phyloP scores from a whole-genome alignment of 2,888 invertebrate genomes.

The Ectobius pallidus region DNA sequence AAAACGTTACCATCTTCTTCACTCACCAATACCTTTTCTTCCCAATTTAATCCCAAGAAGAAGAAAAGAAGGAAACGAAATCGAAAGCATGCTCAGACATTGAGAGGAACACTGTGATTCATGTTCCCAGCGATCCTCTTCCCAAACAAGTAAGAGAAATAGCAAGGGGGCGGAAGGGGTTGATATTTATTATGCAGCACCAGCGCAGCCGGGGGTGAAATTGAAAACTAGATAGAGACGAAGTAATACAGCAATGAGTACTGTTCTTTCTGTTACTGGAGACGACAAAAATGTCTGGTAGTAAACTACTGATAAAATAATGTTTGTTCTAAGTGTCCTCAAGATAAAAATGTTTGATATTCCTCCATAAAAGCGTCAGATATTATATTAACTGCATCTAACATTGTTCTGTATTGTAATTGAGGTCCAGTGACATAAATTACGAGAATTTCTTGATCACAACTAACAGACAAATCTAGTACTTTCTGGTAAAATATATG shows the following conservation, averaged over 20 bases:
- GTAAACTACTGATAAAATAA: no score
- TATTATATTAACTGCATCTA: no score
- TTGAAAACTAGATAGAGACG: conserved; percentile 35
- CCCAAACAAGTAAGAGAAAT: conserved; percentile 27
- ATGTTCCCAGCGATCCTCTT: not conserved
- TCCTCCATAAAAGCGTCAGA: no score
- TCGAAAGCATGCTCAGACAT: conserved; percentile 19
- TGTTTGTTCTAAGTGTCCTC: no score
- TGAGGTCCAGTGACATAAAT: no score
- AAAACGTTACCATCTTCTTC: conserved; percentile 5
- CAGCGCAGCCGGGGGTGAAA: conserved; percentile 36
- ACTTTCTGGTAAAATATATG: no score
- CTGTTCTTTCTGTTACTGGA: not conserved
- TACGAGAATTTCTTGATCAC: no score
- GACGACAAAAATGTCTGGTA: not conserved
- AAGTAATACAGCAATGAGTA: conserved; percentile 25
- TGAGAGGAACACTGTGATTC: conserved; percentile 20
- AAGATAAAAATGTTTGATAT: not conserved
- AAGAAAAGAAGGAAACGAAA: conserved; percentile 13
- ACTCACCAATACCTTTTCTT: conserved; percentile 33
- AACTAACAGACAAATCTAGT: no score
- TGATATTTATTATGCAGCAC: conserved; percentile 44
- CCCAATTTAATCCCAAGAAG: conserved; percentile 34
- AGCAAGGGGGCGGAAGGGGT: not conserved
- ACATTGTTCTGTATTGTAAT: no score